Percentiles rank a stretch among this genome's conserved stretches.
Evolutionary conservation across 2,888 invertebrate species (phyloP).

Genomic region (Listrodromus nycthemerus): DNA sequence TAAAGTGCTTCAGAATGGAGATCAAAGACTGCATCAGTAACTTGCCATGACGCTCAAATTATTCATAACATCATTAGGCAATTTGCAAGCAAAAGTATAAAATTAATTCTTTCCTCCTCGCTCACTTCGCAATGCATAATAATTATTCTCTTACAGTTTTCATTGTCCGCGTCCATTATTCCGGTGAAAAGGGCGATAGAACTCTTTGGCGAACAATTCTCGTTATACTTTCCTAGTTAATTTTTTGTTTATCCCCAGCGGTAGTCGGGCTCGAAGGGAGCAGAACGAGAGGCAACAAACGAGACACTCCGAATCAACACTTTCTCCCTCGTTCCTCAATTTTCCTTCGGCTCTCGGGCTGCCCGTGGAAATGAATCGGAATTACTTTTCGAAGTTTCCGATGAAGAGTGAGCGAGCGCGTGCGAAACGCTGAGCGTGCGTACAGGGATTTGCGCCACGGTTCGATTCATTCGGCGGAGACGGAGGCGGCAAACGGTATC

Average conservation of each 20-base stretch:
- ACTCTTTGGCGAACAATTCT: conserved; percentile 28
- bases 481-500: conserved; percentile 34
- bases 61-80: not conserved
- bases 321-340: conserved; percentile 20
- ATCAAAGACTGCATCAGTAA: not conserved
- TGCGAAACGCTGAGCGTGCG: conserved; percentile 24
- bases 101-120: not conserved
- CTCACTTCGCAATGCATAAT: not conserved
- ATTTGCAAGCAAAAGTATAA: not conserved
- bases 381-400: conserved; percentile 77
- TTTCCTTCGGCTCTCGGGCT: conserved; percentile 38
- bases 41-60: not conserved
- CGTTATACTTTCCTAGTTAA: conserved; percentile 71
- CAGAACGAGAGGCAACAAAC: conserved; percentile 34
- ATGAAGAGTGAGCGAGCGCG: conserved; percentile 64
- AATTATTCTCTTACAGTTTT: not conserved
- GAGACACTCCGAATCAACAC: conserved; percentile 34
- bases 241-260: conserved; percentile 39
- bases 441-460: conserved; percentile 26
- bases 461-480: conserved; percentile 12
- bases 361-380: conserved; percentile 74
- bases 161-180: not conserved
- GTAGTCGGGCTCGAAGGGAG: not conserved
- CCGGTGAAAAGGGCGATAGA: not conserved
- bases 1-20: not conserved